Conservation (phyloP, 2,888 invertebrate species). For the Elgonia sp. region DNA sequence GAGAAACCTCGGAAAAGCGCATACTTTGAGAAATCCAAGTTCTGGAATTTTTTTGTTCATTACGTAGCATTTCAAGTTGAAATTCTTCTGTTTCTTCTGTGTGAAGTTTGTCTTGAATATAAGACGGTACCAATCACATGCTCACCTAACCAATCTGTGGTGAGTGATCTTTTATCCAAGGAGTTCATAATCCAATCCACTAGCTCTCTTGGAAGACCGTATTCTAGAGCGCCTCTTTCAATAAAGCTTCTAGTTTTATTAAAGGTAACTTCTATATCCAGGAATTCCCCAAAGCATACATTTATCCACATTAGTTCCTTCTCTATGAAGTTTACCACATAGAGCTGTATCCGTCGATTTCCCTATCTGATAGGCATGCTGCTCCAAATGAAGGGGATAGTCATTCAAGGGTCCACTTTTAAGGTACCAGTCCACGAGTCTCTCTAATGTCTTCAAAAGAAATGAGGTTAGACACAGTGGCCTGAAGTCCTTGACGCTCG, state of each 20-base stretch:
- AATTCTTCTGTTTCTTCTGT: too few relatives aligned
- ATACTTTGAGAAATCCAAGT: too few relatives aligned
- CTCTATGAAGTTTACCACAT: background rate
- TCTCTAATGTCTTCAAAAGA: background rate
- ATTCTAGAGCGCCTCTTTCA: background rate
- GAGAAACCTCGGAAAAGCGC: too few relatives aligned
- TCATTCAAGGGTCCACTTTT: background rate
- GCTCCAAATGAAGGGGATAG: background rate
- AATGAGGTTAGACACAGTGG: background rate
- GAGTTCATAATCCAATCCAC: background rate
- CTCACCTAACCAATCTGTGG: too few relatives aligned
- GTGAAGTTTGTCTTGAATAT: too few relatives aligned
- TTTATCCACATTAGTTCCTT: background rate
- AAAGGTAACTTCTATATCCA: background rate
- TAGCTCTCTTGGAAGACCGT: background rate
- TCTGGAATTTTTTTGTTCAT: too few relatives aligned
- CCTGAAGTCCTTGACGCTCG: background rate
- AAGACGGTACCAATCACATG: too few relatives aligned
- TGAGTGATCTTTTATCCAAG: too few relatives aligned
- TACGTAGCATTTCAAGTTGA: too few relatives aligned
- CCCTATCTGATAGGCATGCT: background rate
- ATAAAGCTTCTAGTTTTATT: background rate
- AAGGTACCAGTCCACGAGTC: background rate
- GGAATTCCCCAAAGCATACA: background rate
- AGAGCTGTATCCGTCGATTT: background rate